A percentile compares a stretch with the other conserved stretches of the same genome.
Conservation (phyloP, 2,888 invertebrate species). For the Deilephila porcellus region DNA sequence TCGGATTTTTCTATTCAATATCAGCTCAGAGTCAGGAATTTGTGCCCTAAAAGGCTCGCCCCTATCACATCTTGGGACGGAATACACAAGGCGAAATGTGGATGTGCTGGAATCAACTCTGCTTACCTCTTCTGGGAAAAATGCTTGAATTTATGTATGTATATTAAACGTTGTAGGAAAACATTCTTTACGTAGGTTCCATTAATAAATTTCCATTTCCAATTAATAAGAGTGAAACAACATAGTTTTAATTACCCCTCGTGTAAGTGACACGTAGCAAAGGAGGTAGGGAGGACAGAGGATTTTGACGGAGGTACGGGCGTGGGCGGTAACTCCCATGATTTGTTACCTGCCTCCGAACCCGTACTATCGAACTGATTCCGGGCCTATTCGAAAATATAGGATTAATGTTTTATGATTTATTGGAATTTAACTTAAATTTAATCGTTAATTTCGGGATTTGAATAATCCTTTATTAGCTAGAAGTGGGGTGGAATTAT, state of each 20-base stretch:
- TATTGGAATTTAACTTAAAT: background rate
- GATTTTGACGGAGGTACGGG: constrained; percentile 4
- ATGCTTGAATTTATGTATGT: no score
- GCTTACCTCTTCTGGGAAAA: no score
- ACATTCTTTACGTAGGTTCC: no score
- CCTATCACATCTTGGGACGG: no score
- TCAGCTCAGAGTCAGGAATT: no score
- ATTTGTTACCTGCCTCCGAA: constrained; percentile 21
- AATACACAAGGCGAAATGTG: no score
- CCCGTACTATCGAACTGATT: background rate
- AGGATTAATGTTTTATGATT: background rate
- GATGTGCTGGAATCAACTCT: no score
- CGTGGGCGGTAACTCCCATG: background rate
- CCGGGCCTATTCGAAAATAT: background rate
- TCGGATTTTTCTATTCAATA: no score
- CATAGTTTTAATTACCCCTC: constrained; percentile 1
- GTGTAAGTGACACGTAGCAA: background rate
- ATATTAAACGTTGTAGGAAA: no score
- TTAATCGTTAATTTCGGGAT: background rate
- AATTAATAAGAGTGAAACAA: background rate
- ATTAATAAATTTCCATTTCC: background rate
- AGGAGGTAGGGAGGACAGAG: background rate
- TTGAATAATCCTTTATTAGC: no score
- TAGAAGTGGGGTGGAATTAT: no score
- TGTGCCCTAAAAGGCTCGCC: no score